Conservation (phyloP, 2,113 vertebrate genomes). For the Morone saxatilis region DNA sequence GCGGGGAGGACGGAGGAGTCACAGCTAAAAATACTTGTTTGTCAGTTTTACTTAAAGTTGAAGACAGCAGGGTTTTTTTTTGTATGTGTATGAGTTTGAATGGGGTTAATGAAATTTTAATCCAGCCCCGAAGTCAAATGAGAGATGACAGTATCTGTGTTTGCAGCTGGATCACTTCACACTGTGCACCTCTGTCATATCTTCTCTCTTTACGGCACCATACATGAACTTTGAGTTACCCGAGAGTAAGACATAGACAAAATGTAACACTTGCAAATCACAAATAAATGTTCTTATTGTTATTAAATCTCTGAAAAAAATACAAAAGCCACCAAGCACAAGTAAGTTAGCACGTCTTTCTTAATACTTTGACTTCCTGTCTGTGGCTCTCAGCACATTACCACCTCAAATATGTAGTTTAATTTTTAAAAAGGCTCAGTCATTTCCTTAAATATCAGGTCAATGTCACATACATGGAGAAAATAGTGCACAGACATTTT, state of each 20-base stretch:
- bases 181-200: not conserved
- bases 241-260: not conserved
- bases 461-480: not conserved
- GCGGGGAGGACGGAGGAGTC: not conserved
- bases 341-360: no score
- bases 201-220: not conserved
- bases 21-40: constrained; percentile 1
- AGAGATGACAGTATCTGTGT: constrained; percentile 36
- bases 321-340: not conserved
- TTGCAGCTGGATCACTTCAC: not conserved
- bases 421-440: not conserved
- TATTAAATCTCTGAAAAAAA: not conserved
- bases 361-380: not conserved
- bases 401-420: not conserved
- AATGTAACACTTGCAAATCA: not conserved
- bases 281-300: not conserved
- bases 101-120: constrained; percentile 44
- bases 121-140: constrained; percentile 37
- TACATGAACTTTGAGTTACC: not conserved
- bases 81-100: not conserved
- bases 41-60: constrained; percentile 12
- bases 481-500: not conserved
- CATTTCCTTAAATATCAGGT: not conserved
- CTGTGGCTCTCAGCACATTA: not conserved
- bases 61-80: not conserved